Conservation (phyloP, 1,140 invertebrate species). For the Helicoverpa armigera region DNA sequence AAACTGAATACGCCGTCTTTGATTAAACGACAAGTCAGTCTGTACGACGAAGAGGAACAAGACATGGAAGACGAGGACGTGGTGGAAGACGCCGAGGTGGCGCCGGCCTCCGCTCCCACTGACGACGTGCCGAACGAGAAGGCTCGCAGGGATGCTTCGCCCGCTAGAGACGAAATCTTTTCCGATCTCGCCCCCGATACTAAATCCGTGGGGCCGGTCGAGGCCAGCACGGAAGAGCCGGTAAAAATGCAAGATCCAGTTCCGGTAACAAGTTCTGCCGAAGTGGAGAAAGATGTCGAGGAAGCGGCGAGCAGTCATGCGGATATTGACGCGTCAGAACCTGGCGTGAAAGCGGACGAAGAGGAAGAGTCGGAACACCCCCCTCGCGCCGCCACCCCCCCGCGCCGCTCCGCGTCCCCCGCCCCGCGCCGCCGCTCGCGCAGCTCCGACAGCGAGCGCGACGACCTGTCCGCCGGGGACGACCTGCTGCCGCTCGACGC, state of each 20-base stretch:
- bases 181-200: background rate
- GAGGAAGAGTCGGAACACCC: background rate
- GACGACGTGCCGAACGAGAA: background rate
- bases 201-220: background rate
- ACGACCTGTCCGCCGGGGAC: conserved; percentile 24
- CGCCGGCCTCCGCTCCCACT: background rate
- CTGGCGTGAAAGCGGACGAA: background rate
- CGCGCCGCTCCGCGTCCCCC: background rate
- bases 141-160: background rate
- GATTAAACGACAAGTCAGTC: conserved; percentile 73
- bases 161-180: background rate
- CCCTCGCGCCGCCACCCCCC: background rate
- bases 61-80: conserved; percentile 52
- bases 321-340: background rate
- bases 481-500: background rate
- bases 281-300: conserved; percentile 1
- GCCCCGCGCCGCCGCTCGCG: background rate
- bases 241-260: background rate
- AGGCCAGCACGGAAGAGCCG: background rate
- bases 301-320: background rate
- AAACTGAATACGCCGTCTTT: conserved; percentile 78
- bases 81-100: conserved; percentile 25
- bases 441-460: conserved; percentile 16
- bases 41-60: conserved; percentile 80
- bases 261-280: background rate